Conservation (phyloP, 1,140 invertebrate genomes). For the Brachionus asplanchnoidis region DNA sequence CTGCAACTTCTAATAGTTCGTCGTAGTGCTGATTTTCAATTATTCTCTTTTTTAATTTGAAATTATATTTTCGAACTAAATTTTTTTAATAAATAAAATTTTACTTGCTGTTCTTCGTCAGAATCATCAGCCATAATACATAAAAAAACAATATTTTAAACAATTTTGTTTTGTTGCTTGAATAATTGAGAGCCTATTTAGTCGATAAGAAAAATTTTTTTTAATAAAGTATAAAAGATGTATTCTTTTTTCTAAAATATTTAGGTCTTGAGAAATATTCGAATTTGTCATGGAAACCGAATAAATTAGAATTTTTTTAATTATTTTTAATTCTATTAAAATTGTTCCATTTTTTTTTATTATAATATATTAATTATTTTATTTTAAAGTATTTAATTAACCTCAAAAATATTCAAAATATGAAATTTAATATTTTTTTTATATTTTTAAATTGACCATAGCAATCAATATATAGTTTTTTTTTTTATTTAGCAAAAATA, state of each 20-base stretch:
- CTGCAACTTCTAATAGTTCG: constrained; percentile 49
- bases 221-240: neutral
- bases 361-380: neutral
- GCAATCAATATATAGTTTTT: too few relatives aligned
- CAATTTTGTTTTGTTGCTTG: neutral
- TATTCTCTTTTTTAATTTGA: neutral
- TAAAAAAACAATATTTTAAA: neutral
- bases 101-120: constrained; percentile 40
- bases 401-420: too few relatives aligned
- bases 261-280: constrained; percentile 8
- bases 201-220: neutral
- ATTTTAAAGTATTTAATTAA: neutral
- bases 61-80: neutral
- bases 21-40: constrained; percentile 54
- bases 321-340: neutral
- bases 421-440: too few relatives aligned
- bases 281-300: neutral
- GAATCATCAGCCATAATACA: constrained; percentile 41
- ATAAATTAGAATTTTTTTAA: neutral
- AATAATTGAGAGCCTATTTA: neutral
- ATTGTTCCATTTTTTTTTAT: neutral
- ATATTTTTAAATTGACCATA: too few relatives aligned
- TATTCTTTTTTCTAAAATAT: neutral
- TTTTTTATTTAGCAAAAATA: too few relatives aligned
- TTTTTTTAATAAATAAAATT: constrained; percentile 9